Evolutionary conservation across 2,113 vertebrate genomes (phyloP), one percentile per base, ranked within the genome.

Genomic region (Colossoma macropomum): DNA sequence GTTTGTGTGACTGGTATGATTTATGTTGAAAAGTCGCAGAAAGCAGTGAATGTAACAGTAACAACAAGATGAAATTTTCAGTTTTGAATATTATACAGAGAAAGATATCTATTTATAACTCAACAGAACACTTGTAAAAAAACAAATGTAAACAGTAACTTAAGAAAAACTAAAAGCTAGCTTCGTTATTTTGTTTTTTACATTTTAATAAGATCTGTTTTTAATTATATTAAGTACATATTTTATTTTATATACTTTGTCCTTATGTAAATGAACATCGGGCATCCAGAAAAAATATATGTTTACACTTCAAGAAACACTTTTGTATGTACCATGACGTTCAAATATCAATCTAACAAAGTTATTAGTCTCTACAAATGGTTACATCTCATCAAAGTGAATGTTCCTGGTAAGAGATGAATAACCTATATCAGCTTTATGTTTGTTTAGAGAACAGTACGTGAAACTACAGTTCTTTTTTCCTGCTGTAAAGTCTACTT

Each of bases 51-150:
- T 91, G 87, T 86, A 89, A 90, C 25, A 74, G n/a, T 72, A 30
- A 63, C 32, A 79, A 80, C 81, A 81, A 89, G 48, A 65, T 81
- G 34, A 72, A 54, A 75, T 83, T 77, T 86, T 75, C 62, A 62
- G 48, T 79, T 84, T 76, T 85, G 59, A 81, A 85, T 80, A 45
- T 73, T 80, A 76, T 89, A 90, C 84, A 89, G 83, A 88, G 85
- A 88, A 69, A 83, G 41, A 76, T 87, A 91, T 88, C 89, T 95
- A 93, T 95, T 93, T 93, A 94, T 93, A 93, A 90, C 90, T 93
- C 84, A 88, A 88, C 87, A 94, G 88, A 93, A 90, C 90, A 91
- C 90, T 91, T 94, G 92, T 92, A 92, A 82, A 89, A 91, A 92
- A 88, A 48, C 59, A 68, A 84, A 91, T 89, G 82, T 89, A 85